A percentile compares a stretch with the other conserved stretches of the same genome.
Conservation (phyloP, 2,888 invertebrate genomes). For the Lomographa bimaculata region DNA sequence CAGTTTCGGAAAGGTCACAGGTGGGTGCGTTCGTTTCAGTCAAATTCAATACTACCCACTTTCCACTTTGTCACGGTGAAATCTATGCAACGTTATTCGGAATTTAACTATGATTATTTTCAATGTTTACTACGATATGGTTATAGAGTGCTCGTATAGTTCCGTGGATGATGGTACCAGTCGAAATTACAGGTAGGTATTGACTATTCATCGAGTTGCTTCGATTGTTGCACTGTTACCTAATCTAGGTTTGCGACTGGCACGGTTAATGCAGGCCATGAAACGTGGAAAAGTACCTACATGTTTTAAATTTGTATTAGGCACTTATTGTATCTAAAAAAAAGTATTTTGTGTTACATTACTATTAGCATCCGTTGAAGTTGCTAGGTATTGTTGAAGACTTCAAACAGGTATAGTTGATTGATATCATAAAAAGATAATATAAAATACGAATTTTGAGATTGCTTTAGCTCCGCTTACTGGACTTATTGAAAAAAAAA, state of each 20-base stretch:
- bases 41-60: conserved; percentile 36
- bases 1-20: conserved; percentile 37
- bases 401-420: too few species aligned
- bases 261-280: conserved; percentile 2
- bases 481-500: too few species aligned
- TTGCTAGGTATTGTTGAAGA: too few species aligned
- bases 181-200: conserved; percentile 21
- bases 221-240: conserved; percentile 11
- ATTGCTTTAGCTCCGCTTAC: too few species aligned
- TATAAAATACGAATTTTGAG: too few species aligned
- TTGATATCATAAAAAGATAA: too few species aligned
- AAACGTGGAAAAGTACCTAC: conserved; percentile 1
- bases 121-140: too few species aligned
- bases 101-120: too few species aligned
- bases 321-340: too few species aligned
- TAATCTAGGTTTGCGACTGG: conserved; percentile 18
- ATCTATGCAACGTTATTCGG: too few species aligned
- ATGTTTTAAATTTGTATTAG: conserved; percentile 1
- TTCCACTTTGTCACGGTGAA: conserved; percentile 33
- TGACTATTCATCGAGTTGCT: conserved; percentile 17
- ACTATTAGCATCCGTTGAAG: too few species aligned
- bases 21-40: conserved; percentile 36
- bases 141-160: conserved; percentile 1
- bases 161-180: conserved; percentile 8
- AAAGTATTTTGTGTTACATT: too few species aligned